Conservation (phyloP, 2,797 vertebrate species). For the Sebastes vulpes region DNA sequence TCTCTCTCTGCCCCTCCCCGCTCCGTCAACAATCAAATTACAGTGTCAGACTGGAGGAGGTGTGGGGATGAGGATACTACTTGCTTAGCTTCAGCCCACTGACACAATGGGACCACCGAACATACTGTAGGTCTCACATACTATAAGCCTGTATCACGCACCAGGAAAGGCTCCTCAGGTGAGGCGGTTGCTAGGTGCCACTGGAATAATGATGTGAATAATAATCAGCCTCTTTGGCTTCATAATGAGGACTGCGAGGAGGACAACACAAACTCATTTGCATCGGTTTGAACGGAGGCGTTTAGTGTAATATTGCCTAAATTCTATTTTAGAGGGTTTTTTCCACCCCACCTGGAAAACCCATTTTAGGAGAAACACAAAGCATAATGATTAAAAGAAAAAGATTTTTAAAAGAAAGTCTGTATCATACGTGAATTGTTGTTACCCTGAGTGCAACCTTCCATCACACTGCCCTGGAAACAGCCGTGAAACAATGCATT, state of each 20-base stretch:
- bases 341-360: conserved; percentile 4
- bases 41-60: conserved; percentile 33
- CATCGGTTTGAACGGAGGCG: conserved; percentile 52
- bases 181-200: conserved; percentile 75
- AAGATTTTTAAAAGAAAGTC: background rate
- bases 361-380: background rate
- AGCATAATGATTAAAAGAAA: background rate
- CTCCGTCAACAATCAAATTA: conserved; percentile 60
- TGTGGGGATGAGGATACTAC: conserved; percentile 5
- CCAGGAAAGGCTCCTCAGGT: conserved; percentile 28
- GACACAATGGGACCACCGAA: conserved; percentile 30
- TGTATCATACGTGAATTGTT: background rate
- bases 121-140: conserved; percentile 1
- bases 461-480: background rate
- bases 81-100: conserved; percentile 11
- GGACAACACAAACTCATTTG: conserved; percentile 66
- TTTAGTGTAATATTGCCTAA: conserved; percentile 34
- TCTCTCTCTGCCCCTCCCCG: background rate
- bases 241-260: conserved; percentile 60
- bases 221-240: conserved; percentile 71
- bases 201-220: conserved; percentile 72
- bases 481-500: conserved; percentile 1
- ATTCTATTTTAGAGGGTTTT: conserved; percentile 30
- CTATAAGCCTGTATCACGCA: conserved; percentile 5
- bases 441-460: background rate